These are phyloP conservation scores for Heliconius congener DNA, from an alignment of 1,140 invertebrate species.

Conservation along the genomic window DNA sequence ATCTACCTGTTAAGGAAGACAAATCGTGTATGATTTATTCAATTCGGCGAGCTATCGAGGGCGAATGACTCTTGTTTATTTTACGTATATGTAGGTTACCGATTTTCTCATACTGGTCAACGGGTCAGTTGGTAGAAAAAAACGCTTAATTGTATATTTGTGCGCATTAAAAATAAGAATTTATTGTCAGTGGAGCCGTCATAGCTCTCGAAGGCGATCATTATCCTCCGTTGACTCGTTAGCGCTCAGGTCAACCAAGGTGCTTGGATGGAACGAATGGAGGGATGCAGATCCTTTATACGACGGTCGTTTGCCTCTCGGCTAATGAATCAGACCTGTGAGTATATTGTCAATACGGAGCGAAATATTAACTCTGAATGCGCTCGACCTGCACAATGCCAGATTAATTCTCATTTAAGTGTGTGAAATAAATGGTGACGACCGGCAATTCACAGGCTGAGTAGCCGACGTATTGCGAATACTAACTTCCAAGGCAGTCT, in stretches of 20 bases:
- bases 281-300: constrained; percentile 72
- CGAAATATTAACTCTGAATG: constrained; percentile 69
- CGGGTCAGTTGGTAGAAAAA: constrained; percentile 53
- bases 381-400: constrained; percentile 60
- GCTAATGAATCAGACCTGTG: constrained; percentile 76
- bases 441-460: constrained; percentile 47
- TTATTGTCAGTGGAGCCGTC: constrained; percentile 40
- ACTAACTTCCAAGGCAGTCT: constrained; percentile 46
- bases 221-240: constrained; percentile 72
- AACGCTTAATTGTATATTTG: constrained; percentile 48
- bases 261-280: constrained; percentile 70
- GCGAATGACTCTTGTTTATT: constrained; percentile 62
- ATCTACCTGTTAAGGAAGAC: constrained; percentile 74
- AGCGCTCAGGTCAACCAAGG: constrained; percentile 67
- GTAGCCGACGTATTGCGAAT: constrained; percentile 46
- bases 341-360: constrained; percentile 75
- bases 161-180: constrained; percentile 32
- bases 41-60: constrained; percentile 62
- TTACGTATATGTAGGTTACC: constrained; percentile 67
- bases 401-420: constrained; percentile 77
- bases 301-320: constrained; percentile 65
- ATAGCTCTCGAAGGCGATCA: constrained; percentile 67
- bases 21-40: constrained; percentile 75
- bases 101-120: constrained; percentile 57
- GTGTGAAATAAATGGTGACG: constrained; percentile 65